Evolutionary conservation across 2,797 vertebrate genomes (phyloP).

Genomic region (Aythya fuligula): DNA sequence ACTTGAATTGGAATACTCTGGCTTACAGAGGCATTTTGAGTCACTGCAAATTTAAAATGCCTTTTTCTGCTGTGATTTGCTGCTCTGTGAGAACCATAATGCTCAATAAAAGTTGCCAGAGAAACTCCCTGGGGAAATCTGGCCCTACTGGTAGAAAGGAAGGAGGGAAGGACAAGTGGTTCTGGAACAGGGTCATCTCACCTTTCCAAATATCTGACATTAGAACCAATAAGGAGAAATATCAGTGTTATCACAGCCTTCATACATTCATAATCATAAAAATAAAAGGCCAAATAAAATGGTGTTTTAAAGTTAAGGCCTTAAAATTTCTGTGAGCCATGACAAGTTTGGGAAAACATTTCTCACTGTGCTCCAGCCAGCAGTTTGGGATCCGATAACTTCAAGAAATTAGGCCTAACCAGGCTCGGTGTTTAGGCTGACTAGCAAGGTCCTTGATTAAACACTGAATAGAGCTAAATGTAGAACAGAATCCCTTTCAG

Average conservation of each 20-base stretch:
- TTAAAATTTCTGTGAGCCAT: not conserved
- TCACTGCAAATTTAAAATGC: not conserved
- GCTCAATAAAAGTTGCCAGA: not conserved
- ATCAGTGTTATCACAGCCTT: not conserved
- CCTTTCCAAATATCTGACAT: not conserved
- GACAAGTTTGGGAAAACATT: not conserved
- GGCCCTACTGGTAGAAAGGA: not conserved
- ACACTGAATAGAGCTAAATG: not conserved
- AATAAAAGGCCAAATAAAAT: not conserved
- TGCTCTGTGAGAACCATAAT: not conserved
- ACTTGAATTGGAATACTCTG: not conserved
- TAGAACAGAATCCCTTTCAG: not conserved
- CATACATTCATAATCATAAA: not conserved
- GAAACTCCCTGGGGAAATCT: not conserved
- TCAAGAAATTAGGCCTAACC: not conserved
- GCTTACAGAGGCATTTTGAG: not conserved
- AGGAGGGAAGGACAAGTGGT: not conserved
- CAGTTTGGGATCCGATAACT: not conserved
- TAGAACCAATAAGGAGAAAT: not conserved
- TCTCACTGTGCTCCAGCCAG: not conserved
- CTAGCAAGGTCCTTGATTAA: not conserved
- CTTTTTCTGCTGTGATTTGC: not conserved
- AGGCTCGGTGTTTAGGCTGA: not conserved
- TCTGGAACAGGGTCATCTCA: not conserved
- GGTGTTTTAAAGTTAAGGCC: not conserved